Conservation (phyloP, 2,113 vertebrate species). For the Camelus bactrianus region DNA sequence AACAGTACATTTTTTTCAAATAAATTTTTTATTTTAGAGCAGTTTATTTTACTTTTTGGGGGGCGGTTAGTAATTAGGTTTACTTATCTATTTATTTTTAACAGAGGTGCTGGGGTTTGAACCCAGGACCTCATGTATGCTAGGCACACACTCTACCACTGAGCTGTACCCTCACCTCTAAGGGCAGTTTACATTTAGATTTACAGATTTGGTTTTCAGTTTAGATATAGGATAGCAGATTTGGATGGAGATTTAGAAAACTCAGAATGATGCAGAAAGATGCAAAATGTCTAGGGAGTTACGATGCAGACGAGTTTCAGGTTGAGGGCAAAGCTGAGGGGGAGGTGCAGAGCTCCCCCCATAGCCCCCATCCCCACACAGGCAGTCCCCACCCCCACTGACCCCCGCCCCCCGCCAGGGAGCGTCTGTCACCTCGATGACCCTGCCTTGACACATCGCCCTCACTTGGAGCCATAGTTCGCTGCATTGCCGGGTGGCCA, state of each 20-base stretch:
- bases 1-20: neutral
- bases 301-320: neutral
- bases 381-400: neutral
- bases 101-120: too few relatives aligned
- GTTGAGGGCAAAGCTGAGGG: neutral
- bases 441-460: too few relatives aligned
- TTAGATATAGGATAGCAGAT: neutral
- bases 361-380: rapidly evolving
- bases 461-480: neutral
- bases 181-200: neutral
- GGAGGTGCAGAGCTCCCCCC: neutral
- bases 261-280: too few relatives aligned
- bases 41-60: neutral
- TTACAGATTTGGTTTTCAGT: neutral
- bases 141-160: too few relatives aligned
- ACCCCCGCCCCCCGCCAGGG: neutral
- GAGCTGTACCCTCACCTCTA: too few relatives aligned
- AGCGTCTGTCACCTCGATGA: neutral
- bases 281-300: neutral
- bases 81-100: too few relatives aligned
- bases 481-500: neutral
- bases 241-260: neutral
- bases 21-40: neutral
- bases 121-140: too few relatives aligned
- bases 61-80: too few relatives aligned